Evolutionary conservation across 2,888 invertebrate genomes (phyloP).

Genomic region (Neoascia interrupta): DNA sequence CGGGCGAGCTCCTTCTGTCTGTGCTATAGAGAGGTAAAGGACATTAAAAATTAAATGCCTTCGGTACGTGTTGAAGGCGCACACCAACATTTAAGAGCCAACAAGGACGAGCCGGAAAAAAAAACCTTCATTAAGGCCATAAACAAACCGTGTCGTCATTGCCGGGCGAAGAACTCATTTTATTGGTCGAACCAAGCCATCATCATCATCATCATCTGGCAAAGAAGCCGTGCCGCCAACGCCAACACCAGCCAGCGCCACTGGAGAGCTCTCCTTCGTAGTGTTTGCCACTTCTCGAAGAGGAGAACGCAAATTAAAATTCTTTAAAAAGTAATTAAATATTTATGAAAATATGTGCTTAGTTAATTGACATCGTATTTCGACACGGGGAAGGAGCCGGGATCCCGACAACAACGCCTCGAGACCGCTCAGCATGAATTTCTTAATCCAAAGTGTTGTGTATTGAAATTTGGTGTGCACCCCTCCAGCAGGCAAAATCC

Average conservation of each 20-base stretch:
- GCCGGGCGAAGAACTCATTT: slow-evolving; percentile 16
- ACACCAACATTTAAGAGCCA: no score
- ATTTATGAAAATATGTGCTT: slow-evolving; percentile 68
- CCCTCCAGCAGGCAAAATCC: slow-evolving; percentile 42
- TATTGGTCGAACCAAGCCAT: slow-evolving; percentile 39
- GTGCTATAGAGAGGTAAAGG: background rate
- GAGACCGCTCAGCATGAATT: slow-evolving; percentile 23
- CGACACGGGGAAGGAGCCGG: no score
- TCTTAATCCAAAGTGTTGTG: slow-evolving; percentile 43
- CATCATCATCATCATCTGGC: slow-evolving; percentile 11
- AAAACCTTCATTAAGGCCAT: slow-evolving; percentile 46
- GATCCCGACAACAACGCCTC: background rate
- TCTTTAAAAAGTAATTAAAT: slow-evolving; percentile 68
- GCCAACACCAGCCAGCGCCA: background rate
- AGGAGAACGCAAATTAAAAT: slow-evolving; percentile 47
- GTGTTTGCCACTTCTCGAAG: slow-evolving; percentile 4
- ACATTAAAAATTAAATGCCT: slow-evolving; percentile 52
- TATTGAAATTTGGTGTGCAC: slow-evolving; percentile 50
- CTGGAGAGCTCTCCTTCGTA: background rate
- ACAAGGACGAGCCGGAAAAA: slow-evolving; percentile 5
- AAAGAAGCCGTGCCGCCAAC: background rate
- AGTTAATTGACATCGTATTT: slow-evolving; percentile 60
- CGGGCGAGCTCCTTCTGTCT: background rate
- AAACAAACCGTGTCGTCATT: slow-evolving; percentile 53
- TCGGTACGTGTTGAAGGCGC: slow-evolving; percentile 6